phyloP scores from a whole-genome alignment of 2,113 vertebrate species.

The Callospermophilus lateralis region DNA sequence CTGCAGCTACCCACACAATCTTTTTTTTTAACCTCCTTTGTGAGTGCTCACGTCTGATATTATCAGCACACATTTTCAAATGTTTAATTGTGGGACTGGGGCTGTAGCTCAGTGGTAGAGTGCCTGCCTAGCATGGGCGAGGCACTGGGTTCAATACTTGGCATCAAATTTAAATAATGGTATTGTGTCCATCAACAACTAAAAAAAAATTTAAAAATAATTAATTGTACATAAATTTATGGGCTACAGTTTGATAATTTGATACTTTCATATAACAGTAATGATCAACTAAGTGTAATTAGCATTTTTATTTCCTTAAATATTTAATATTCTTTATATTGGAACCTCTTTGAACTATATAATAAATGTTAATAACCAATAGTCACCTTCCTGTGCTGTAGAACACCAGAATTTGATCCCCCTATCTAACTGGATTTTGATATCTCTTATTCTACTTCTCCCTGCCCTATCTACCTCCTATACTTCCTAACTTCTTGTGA shows the following conservation, averaged over 20 bases:
- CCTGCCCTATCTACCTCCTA: not conserved
- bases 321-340: not conserved
- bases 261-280: too few relatives aligned
- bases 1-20: not conserved
- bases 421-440: not conserved
- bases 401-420: not conserved
- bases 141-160: too few relatives aligned
- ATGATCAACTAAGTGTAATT: too few relatives aligned
- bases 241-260: too few relatives aligned
- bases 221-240: too few relatives aligned
- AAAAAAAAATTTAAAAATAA: not conserved
- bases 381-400: not conserved
- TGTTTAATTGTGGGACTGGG: too few relatives aligned
- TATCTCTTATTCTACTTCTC: not conserved
- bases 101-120: too few relatives aligned
- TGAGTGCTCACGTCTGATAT: not conserved
- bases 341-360: not conserved
- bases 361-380: not conserved
- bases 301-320: too few relatives aligned
- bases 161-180: too few relatives aligned
- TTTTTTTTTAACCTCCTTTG: not conserved
- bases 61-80: not conserved
- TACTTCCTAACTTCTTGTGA: not conserved
- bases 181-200: too few relatives aligned
- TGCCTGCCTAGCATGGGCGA: too few relatives aligned